Base-by-base conservation (phyloP, 2,113 vertebrate species). In the Copsychus sechellarum region DNA sequence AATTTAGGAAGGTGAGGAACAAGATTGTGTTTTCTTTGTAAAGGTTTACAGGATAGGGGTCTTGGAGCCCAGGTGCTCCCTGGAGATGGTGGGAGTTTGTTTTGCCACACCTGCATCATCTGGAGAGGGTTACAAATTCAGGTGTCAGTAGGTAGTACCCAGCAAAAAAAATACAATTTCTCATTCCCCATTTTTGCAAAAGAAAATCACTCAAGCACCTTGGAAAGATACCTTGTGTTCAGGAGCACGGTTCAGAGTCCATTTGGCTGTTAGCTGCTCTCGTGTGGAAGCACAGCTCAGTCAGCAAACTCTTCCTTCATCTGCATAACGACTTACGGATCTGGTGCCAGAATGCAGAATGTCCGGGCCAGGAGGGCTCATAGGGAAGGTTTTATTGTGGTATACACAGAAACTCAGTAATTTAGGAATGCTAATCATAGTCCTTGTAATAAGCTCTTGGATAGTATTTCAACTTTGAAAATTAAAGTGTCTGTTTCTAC, bases 241-340 rank as follows among this genome's bases (percentile, higher is more conserved):
- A 65, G 66, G n/a, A 79, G 20, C 3, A 14, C 25, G 48, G 42
- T 67, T 88, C 92, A 93, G 83, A 91, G 94, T 84, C 77, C 80
- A 33, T 74, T 51, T 71, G 61, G 33, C 38, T 66, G 29, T 51
- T 47, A 84, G 42, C 54, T 76, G 22, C 50, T 64, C 11, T n/a
- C 1, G 0, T 47, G 29, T 50, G 33, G 47, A 53, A 33, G 45
- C 57, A 69, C 20, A 77, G 60, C 83, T 88, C 91, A 40, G 51
- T 50, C 82, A 90, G 69, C 28, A 88, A 90, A 54, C 85, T n/a
- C 23, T 50, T 71, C 50, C 48, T 84, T 70, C 54, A 65, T 51
- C 71, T 81, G 34, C 0, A 0, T 23, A 34, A 78, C 14, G 42
- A 40, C 20, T 86, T 74, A 8, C 0, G 33, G 56, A 71, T 82